phyloP scores from a whole-genome alignment of 2,113 vertebrate species.

The Sula dactylatra region DNA sequence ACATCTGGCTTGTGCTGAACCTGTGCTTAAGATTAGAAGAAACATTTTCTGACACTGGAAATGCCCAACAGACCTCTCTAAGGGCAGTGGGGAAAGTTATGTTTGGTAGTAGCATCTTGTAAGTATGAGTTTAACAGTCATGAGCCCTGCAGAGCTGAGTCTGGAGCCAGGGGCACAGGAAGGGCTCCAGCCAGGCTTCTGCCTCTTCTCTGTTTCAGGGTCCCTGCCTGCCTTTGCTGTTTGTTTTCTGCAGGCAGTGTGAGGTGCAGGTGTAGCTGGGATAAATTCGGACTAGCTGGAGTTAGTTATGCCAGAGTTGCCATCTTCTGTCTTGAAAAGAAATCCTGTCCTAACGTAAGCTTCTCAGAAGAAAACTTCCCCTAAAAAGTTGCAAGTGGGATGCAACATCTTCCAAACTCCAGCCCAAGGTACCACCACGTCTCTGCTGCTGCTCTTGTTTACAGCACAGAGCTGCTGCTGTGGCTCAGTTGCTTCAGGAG shows the following conservation, averaged over 20 bases:
- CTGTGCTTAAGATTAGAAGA: neutral
- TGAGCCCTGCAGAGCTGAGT: fast-evolving
- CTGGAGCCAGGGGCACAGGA: fast-evolving
- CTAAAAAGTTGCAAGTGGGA: neutral
- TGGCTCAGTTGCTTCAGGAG: conserved; percentile 10
- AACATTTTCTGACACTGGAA: neutral
- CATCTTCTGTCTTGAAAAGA: neutral
- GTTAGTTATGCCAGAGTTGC: fast-evolving
- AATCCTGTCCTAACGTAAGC: neutral
- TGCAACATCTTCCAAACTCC: neutral
- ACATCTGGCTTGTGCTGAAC: neutral
- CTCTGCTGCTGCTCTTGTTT: neutral
- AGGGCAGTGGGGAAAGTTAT: neutral
- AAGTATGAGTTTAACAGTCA: fast-evolving
- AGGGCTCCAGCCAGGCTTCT: neutral
- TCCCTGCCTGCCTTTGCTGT: neutral
- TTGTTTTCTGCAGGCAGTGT: neutral
- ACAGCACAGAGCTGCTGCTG: neutral
- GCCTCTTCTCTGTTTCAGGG: no score
- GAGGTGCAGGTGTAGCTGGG: neutral
- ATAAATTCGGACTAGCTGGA: neutral
- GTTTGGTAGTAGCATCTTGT: neutral
- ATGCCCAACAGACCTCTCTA: fast-evolving
- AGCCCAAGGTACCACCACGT: neutral
- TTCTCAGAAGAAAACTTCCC: neutral